phyloP scores from a whole-genome alignment of 2,888 invertebrate genomes.

The Lydus trimaculatus region DNA sequence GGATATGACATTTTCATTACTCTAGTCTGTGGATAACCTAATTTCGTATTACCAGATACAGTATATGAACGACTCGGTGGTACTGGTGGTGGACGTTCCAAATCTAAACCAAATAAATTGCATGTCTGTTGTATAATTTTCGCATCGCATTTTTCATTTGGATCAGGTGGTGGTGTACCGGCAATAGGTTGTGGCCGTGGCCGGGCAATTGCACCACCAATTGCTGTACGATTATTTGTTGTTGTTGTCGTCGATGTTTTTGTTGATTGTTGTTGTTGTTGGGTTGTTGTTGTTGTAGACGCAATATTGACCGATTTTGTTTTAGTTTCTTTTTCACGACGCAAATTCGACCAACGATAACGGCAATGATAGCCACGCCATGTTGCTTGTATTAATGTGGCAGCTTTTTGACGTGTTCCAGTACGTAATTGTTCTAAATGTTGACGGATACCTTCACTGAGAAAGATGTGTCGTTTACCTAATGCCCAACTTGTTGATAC shows the following conservation, averaged over 20 bases:
- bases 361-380: conserved; percentile 85
- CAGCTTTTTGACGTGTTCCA: conserved; percentile 79
- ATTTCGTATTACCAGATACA: conserved; percentile 87
- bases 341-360: conserved; percentile 69
- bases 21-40: conserved; percentile 92
- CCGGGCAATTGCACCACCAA: conserved; percentile 64
- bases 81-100: conserved; percentile 91
- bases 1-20: conserved; percentile 90
- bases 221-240: conserved; percentile 44
- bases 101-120: conserved; percentile 86
- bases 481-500: conserved; percentile 87
- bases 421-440: conserved; percentile 84
- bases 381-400: conserved; percentile 81
- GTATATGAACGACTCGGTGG: conserved; percentile 92
- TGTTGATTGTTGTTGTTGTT: conserved; percentile 23
- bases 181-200: conserved; percentile 91
- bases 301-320: no score
- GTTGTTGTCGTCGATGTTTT: conserved; percentile 34
- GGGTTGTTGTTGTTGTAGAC: conserved; percentile 35
- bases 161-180: conserved; percentile 85
- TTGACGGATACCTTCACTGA: conserved; percentile 92
- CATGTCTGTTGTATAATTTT: conserved; percentile 91
- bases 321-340: conserved; percentile 51
- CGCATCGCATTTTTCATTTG: conserved; percentile 84
- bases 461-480: conserved; percentile 92